phyloP scores from a whole-genome alignment of 2,113 vertebrate genomes.

The Nanger granti region DNA sequence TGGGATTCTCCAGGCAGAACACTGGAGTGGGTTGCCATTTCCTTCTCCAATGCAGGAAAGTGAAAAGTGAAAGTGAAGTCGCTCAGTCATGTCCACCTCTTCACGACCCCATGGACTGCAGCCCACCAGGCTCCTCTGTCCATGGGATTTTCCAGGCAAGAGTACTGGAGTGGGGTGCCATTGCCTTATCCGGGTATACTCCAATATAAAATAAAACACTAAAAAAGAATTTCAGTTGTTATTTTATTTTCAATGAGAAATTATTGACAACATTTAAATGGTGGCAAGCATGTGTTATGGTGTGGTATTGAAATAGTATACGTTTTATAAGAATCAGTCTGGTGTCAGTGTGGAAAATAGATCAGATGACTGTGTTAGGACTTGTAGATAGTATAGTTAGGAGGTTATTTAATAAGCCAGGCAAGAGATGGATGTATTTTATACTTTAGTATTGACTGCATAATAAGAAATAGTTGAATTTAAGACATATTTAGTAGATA shows the following conservation, averaged over 20 bases:
- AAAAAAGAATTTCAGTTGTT: not conserved
- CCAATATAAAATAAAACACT: not conserved
- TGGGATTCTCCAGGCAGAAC: too few relatives aligned
- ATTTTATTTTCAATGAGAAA: not conserved
- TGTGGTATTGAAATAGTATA: not conserved
- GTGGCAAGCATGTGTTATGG: not conserved
- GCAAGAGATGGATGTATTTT: not conserved
- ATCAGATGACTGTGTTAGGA: not conserved
- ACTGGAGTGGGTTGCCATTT: too few relatives aligned
- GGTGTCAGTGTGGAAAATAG: not conserved
- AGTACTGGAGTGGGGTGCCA: too few relatives aligned
- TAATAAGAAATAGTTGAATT: not conserved
- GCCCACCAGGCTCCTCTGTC: too few relatives aligned
- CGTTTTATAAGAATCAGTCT: not conserved
- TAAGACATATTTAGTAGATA: not conserved
- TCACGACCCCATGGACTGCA: too few relatives aligned
- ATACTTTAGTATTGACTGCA: not conserved
- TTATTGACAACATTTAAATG: not conserved
- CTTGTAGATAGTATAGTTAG: not conserved
- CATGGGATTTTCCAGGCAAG: too few relatives aligned
- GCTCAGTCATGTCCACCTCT: fast-evolving
- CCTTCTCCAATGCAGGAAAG: too few relatives aligned
- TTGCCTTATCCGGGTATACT: not conserved
- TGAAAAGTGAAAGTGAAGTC: too few relatives aligned
- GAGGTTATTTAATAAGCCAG: not conserved